phyloP scores from a whole-genome alignment of 2,797 vertebrate species.

The Buceros bicornis region DNA sequence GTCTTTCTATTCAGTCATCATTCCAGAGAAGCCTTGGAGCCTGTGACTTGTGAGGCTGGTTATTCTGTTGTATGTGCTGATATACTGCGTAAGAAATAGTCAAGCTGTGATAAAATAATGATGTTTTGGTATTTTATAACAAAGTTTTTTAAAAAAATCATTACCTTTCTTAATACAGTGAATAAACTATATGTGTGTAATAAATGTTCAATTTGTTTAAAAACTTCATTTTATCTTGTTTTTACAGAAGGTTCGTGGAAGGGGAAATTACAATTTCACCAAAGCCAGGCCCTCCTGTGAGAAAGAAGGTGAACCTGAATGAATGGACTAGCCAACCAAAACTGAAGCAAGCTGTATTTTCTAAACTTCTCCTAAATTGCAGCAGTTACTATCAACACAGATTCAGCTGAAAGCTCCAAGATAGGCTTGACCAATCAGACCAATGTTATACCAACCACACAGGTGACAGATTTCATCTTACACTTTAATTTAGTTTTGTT shows the following conservation, averaged over 20 bases:
- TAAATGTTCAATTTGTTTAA: background rate
- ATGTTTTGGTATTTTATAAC: background rate
- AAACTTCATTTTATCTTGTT: background rate
- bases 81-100: background rate
- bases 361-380: background rate
- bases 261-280: background rate
- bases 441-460: background rate
- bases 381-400: background rate
- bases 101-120: background rate
- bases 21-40: background rate
- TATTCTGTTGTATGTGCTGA: background rate
- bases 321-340: background rate
- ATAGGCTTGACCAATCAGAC: background rate
- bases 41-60: background rate
- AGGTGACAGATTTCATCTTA: background rate
- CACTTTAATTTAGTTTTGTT: background rate
- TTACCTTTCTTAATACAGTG: background rate
- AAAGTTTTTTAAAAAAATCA: accelerated
- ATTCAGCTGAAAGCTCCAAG: background rate
- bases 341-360: background rate
- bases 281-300: background rate
- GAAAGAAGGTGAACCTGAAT: background rate
- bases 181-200: background rate
- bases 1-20: background rate
- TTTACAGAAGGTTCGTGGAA: background rate